Base-by-base conservation (phyloP, 2,113 vertebrate species). In the Erythrolamprus reginae region DNA sequence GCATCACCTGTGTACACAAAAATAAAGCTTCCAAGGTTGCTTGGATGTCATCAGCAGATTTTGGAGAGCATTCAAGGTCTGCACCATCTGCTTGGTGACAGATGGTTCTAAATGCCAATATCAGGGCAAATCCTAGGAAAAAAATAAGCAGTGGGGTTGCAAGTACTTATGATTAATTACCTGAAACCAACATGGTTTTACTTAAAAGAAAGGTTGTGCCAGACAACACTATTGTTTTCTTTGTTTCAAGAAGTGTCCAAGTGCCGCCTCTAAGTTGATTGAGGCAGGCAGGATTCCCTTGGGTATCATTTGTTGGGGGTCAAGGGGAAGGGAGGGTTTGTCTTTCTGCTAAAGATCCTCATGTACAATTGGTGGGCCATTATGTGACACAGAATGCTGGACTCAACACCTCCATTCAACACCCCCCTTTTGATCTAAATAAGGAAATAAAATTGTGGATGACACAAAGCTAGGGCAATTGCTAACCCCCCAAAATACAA, bases 1-100 rank as follows among this genome's bases (percentile, higher is more conserved):
- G 61, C 45, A 77, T 19, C 95, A 95, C 89, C 93, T 95, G 94
- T 70, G 38, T 53, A 56, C 38, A 3, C 26, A 12, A 47, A 10
- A 86, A 23, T 82, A 48, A 24, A 45, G 38, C 42, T 89, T 82
- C 82, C 91, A 3, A 88, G 47, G 13, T 19, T 77, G 70, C 42
- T 3, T 9, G 33, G 42, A 77, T 42, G 33, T 9, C 19, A 21
- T 42, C 42, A 77, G 47, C 47, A 13, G 26, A 50, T 48, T 77
- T 50, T 77, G 33, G 70, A 77, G 70, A 77, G 48, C 33, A 51
- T 77, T 87, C 47, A 65, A 45, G 48, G 12, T 26, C 87, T 13
- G 45, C 15, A n/a, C 0, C 87, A 1, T 42, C 7, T 9, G 55
- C 45, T 56, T 45, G 28, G 42, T 52, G 52, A 15, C 48, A 70